phyloP scores from a whole-genome alignment of 2,113 vertebrate genomes.

The Indri indri region DNA sequence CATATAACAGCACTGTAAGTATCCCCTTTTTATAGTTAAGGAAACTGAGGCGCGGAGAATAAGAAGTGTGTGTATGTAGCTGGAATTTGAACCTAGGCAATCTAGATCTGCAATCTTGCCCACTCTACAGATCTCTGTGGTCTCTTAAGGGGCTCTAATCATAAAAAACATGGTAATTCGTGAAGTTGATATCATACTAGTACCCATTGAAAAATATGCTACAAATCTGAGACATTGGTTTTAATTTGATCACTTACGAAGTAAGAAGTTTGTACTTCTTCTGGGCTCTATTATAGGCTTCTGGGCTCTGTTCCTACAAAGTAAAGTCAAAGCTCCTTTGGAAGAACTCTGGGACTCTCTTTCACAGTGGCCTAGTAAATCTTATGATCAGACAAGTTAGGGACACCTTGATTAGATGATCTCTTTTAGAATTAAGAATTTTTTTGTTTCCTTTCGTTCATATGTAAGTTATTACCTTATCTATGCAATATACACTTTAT shows the following conservation, averaged over 20 bases:
- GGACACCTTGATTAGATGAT: neutral
- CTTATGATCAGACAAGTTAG: neutral
- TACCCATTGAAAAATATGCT: neutral
- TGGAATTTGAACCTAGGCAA: neutral
- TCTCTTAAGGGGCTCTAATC: neutral
- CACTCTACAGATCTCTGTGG: neutral
- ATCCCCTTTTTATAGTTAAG: neutral
- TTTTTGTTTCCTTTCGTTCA: neutral
- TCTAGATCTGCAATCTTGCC: constrained; percentile 2
- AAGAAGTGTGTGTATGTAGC: neutral
- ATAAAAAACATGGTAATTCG: neutral
- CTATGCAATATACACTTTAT: neutral
- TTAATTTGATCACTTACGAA: neutral
- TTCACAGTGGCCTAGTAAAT: neutral
- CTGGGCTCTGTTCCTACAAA: neutral
- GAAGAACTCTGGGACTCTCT: neutral
- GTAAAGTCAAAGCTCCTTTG: constrained; percentile 18
- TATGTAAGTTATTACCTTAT: neutral
- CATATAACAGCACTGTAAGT: neutral
- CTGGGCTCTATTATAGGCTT: too few relatives aligned
- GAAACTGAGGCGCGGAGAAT: neutral
- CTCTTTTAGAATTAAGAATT: constrained; percentile 21
- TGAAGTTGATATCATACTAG: neutral
- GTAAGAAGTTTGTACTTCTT: neutral
- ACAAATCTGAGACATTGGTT: constrained; percentile 2